These are phyloP conservation scores for Diceros bicornis DNA, from an alignment of 2,797 vertebrate genomes.

Conservation along the genomic window DNA sequence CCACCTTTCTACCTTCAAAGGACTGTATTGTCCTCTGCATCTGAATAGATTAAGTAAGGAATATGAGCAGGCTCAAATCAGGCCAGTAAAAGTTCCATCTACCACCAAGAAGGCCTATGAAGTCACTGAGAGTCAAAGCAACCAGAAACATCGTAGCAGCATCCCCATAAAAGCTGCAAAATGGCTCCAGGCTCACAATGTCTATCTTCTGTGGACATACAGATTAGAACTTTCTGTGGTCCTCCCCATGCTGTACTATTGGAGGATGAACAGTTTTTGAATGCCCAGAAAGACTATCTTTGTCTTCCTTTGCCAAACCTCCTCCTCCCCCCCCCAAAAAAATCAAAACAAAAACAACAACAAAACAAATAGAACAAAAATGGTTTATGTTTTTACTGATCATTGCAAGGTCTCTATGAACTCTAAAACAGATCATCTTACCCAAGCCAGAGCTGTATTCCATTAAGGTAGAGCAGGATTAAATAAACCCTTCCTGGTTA, in stretches of 20 bases:
- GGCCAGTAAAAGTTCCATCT: not conserved
- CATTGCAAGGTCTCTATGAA: not conserved
- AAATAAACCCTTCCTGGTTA: not conserved
- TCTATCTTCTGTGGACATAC: not conserved
- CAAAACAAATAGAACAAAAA: constrained; percentile 23
- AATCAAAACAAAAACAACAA: not conserved
- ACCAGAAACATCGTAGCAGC: not conserved
- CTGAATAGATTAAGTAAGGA: not conserved
- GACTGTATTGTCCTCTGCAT: not conserved
- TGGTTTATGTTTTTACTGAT: not conserved
- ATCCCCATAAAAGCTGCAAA: not conserved
- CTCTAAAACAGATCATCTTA: not conserved
- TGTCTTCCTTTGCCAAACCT: constrained; percentile 9
- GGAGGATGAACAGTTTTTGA: not conserved
- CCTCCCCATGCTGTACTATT: not conserved
- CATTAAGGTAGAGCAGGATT: not conserved
- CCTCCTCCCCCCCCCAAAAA: not conserved
- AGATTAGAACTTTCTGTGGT: not conserved
- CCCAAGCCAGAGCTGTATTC: not conserved
- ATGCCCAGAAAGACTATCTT: not conserved
- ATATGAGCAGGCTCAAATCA: not conserved
- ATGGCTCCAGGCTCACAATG: not conserved
- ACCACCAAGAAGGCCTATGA: not conserved
- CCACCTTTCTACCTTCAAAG: not conserved
- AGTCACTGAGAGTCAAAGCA: not conserved